Evolutionary conservation across 92 coral and sea anemone species (phyloP).

Genomic region (Muricea muricata): DNA sequence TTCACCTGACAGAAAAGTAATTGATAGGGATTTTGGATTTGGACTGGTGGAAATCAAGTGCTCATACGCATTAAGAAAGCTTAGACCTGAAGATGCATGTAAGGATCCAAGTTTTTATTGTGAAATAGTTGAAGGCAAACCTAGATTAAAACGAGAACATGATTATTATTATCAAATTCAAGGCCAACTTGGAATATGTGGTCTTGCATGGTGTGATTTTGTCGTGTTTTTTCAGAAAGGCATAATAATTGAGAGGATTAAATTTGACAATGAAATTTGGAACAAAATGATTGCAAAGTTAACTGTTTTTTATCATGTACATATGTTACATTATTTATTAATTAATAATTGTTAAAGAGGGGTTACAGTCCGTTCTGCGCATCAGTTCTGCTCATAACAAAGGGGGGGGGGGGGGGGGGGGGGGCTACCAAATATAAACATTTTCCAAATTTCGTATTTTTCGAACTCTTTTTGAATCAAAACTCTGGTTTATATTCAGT

Average conservation of each 20-base stretch:
- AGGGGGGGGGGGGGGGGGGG: too few species aligned
- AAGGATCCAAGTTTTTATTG: too few species aligned
- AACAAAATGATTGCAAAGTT: conserved; percentile 47
- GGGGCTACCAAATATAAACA: too few species aligned
- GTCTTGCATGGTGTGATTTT: conserved; percentile 74
- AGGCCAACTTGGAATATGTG: conserved; percentile 67
- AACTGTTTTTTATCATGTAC: conserved; percentile 62
- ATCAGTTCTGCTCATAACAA: too few species aligned
- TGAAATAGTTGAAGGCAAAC: too few species aligned
- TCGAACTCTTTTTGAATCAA: too few species aligned
- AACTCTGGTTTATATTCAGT: too few species aligned
- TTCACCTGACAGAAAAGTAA: conserved; percentile 70
- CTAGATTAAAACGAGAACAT: conserved; percentile 49
- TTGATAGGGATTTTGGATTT: too few species aligned
- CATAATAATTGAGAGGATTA: conserved; percentile 55
- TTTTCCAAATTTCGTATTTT: too few species aligned
- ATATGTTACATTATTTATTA: conserved; percentile 58
- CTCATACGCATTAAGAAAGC: conserved; percentile 63
- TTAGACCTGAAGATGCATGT: too few species aligned
- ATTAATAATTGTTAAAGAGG: conserved; percentile 33
- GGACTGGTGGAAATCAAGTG: too few species aligned
- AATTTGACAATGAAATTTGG: conserved; percentile 62
- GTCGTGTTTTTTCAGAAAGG: conserved; percentile 52
- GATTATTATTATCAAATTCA: conserved; percentile 62
- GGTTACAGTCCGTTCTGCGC: too few species aligned